These are phyloP conservation scores for Protophormia terraenovae DNA, from an alignment of 2,888 invertebrate genomes.

Conservation along the genomic window DNA sequence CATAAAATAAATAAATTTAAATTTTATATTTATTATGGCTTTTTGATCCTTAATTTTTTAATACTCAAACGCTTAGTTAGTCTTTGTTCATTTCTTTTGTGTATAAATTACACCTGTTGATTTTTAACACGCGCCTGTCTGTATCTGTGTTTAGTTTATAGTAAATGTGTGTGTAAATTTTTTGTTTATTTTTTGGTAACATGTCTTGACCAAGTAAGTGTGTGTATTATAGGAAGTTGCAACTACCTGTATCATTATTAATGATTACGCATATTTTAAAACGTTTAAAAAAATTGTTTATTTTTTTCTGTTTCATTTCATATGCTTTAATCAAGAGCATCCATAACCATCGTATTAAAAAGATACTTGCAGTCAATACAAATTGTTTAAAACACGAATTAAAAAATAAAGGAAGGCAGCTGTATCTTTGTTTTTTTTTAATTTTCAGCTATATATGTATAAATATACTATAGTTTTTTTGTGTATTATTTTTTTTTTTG, in stretches of 20 bases:
- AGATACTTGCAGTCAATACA: slow-evolving; percentile 30
- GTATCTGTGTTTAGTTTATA: neutral
- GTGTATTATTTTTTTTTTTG: slow-evolving; percentile 14
- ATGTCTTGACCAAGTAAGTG: neutral
- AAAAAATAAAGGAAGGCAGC: slow-evolving; percentile 39
- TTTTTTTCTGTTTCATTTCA: neutral
- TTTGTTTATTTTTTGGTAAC: slow-evolving; percentile 13
- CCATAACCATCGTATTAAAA: slow-evolving; percentile 10
- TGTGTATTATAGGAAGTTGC: slow-evolving; percentile 40
- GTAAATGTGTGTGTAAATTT: neutral
- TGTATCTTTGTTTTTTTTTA: slow-evolving; percentile 22
- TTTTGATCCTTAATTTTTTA: slow-evolving; percentile 38
- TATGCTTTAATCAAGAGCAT: slow-evolving; percentile 53
- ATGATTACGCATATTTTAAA: slow-evolving; percentile 58
- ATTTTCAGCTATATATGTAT: neutral
- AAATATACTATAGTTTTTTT: neutral
- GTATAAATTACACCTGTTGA: slow-evolving; percentile 60
- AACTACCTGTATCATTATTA: slow-evolving; percentile 60
- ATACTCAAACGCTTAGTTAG: slow-evolving; percentile 2
- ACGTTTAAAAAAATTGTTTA: slow-evolving; percentile 39
- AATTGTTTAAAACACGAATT: slow-evolving; percentile 50
- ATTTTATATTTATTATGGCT: neutral
- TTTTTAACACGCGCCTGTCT: slow-evolving; percentile 60
- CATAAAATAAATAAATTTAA: neutral
- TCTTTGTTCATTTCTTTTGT: slow-evolving; percentile 17